Conservation (phyloP, 2,113 vertebrate genomes). For the Sialia sialis region DNA sequence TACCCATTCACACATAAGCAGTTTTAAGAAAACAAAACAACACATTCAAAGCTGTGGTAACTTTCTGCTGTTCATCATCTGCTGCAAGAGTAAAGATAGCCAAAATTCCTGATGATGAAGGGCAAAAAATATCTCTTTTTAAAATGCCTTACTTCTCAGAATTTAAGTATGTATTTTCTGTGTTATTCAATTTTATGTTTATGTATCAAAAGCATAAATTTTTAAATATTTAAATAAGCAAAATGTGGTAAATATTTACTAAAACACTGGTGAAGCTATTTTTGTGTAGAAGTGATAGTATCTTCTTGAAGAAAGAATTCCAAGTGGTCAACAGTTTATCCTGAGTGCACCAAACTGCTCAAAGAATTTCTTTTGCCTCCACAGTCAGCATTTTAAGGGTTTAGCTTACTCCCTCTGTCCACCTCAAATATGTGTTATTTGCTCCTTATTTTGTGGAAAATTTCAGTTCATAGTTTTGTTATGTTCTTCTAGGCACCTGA, state of each 20-base stretch:
- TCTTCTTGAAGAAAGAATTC: background rate
- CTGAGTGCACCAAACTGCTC: background rate
- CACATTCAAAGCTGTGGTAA: background rate
- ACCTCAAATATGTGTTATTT: background rate
- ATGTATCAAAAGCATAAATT: background rate
- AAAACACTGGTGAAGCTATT: background rate
- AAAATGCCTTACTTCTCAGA: background rate
- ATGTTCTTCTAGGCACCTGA: background rate
- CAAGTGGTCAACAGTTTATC: background rate
- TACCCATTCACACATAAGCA: background rate
- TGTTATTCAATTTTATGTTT: background rate
- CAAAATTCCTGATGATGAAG: background rate
- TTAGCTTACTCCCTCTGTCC: background rate
- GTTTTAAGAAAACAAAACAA: slow-evolving; percentile 8
- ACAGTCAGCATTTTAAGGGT: background rate
- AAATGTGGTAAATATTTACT: no score
- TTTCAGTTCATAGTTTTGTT: background rate
- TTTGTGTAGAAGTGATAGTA: background rate
- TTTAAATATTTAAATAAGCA: no score
- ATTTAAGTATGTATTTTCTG: background rate
- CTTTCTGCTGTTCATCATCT: background rate
- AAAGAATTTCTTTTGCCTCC: background rate
- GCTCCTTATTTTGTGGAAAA: background rate
- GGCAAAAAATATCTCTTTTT: background rate
- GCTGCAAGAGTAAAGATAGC: background rate